phyloP scores from a whole-genome alignment of 92 coral and sea anemone genomes.

The Bergia sp. region DNA sequence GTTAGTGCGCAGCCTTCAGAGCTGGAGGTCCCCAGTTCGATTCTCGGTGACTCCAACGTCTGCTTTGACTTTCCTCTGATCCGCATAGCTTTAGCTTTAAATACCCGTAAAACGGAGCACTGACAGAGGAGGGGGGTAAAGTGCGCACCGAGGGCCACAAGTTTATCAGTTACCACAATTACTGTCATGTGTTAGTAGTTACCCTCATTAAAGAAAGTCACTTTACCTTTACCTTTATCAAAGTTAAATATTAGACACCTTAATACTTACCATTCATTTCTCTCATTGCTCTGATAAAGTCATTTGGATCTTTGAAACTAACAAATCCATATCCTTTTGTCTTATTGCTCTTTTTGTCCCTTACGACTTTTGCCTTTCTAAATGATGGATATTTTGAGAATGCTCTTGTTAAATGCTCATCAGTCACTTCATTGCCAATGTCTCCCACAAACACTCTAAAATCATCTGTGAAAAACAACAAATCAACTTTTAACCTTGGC shows the following conservation, averaged over 20 bases:
- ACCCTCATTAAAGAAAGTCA: no score
- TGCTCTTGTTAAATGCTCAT: conserved; percentile 86
- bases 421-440: conserved; percentile 98
- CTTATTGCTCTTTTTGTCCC: conserved; percentile 93
- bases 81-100: no score
- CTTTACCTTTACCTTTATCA: no score
- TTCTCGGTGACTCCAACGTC: no score
- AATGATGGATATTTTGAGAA: conserved; percentile 94
- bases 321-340: conserved; percentile 97
- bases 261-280: conserved; percentile 96
- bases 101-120: no score
- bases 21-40: no score
- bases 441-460: conserved; percentile 97
- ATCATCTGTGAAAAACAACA: conserved; percentile 75
- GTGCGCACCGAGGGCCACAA: no score
- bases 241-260: background rate
- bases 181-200: no score
- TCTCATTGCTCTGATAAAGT: conserved; percentile 97
- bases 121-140: no score
- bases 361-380: conserved; percentile 88
- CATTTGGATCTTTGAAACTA: conserved; percentile 96
- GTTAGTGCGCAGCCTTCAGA: no score
- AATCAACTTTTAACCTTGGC: background rate
- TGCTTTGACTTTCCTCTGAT: no score
- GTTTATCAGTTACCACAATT: no score